Evolutionary conservation across 1,140 invertebrate species (phyloP), one percentile per base, ranked within the genome.

Genomic region (Andricus grossulariae): DNA sequence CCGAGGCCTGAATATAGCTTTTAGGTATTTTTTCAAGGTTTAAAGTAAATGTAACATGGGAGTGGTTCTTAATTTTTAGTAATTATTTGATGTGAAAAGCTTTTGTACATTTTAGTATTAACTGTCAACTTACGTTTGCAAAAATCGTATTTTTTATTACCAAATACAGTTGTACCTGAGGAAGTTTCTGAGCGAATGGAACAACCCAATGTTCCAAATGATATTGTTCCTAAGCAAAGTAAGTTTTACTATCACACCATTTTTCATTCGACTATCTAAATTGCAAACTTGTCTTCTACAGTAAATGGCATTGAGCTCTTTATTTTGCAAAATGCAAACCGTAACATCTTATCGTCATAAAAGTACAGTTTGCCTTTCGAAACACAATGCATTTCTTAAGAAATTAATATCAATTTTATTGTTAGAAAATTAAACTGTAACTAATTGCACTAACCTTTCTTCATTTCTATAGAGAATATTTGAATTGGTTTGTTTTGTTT

Each of bases 181-280:
- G 80, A 76, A 77, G 72, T 79, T 70, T 60, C 50, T 78, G 74
- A 75, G 76, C 45, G 76, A 50, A 73, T 79, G 57, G 80, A 82
- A 78, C 77, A 80, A 73, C 57, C 79, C 77, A 57, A 76, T 84
- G 82, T 80, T 71, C 66, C 74, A 78, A 85, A 86, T 83, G 71
- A 84, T 77, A 75, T 82, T 82, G 73, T 83, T 81, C 77, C 80
- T 78, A 80, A 88, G 18, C 60, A 66, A 66, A 85, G 86, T 86
- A 84, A 84, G 83, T 86, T 81, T 79, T 54, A 45, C 66, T n/a
- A 21, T 78, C 39, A 7, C 39, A 45, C 10, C 39, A 11, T 45
- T 74, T 76, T 60, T 57, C 77, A 74, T 80, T 45, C 7, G 39
- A 45, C 39, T 45, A 45, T 45, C 39, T 45, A 45, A 45, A 45